Evolutionary conservation across 2,888 invertebrate genomes (phyloP).

Genomic region (Mythimna albipuncta): DNA sequence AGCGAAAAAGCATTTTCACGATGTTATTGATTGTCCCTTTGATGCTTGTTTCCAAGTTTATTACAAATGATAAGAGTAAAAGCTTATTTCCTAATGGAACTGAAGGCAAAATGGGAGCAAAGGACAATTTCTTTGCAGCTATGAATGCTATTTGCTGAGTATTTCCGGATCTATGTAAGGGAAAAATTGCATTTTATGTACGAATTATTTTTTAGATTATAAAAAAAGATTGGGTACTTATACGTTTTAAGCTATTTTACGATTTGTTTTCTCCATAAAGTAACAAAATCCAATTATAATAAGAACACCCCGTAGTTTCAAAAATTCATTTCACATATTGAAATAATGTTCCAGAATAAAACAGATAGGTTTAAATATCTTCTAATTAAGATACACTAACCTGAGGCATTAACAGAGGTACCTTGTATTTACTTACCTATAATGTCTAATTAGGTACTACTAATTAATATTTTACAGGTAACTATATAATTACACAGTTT

Average conservation of each 20-base stretch:
- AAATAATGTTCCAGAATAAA: not conserved
- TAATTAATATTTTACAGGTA: not conserved
- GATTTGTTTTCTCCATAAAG: not conserved
- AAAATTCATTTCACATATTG: not conserved
- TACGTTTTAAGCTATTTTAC: not conserved
- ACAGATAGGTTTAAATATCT: not conserved
- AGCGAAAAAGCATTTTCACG: conserved; percentile 64
- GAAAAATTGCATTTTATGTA: not conserved
- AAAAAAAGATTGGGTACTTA: not conserved
- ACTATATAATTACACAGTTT: not conserved
- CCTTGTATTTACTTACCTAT: too few species aligned
- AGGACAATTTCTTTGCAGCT: conserved; percentile 33
- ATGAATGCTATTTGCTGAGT: conserved; percentile 42
- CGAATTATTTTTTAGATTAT: not conserved
- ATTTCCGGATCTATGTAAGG: conserved; percentile 30
- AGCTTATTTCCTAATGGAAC: conserved; percentile 62
- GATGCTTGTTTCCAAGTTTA: conserved; percentile 66
- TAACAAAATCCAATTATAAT: not conserved
- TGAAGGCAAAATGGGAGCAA: conserved; percentile 39
- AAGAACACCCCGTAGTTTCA: too few species aligned
- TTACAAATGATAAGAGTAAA: conserved; percentile 64
- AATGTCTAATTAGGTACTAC: not conserved
- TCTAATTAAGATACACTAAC: not conserved
- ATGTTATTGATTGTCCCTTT: conserved; percentile 75
- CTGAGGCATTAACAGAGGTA: not conserved